A percentile compares a stretch with the other conserved stretches of the same genome.
These are phyloP conservation scores for Aix galericulata DNA, from an alignment of 2,113 vertebrate species.

Conservation along the genomic window DNA sequence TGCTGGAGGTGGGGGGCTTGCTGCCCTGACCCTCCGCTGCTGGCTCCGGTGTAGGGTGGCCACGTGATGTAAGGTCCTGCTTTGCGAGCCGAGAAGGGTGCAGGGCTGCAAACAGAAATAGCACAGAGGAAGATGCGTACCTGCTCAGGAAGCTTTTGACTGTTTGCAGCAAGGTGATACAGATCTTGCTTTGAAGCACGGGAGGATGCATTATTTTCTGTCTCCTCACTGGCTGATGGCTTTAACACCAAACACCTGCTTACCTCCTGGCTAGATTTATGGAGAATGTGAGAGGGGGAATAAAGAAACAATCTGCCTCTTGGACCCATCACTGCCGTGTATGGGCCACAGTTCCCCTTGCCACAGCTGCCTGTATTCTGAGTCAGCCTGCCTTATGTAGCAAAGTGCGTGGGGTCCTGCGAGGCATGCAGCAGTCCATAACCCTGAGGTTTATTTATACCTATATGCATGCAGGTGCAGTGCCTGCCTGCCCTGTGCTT, in stretches of 20 bases:
- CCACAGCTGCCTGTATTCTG: background rate
- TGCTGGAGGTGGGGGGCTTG: rapidly evolving
- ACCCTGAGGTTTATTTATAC: background rate
- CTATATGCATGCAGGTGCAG: background rate
- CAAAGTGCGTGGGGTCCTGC: background rate
- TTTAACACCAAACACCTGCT: background rate
- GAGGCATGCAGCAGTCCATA: rapidly evolving
- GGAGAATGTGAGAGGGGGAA: background rate
- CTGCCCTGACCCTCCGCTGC: background rate
- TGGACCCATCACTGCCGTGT: rapidly evolving
- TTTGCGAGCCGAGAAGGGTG: background rate
- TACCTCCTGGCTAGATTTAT: background rate
- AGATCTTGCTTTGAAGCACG: background rate
- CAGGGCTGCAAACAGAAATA: background rate
- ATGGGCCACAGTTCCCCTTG: rapidly evolving
- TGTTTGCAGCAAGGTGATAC: background rate
- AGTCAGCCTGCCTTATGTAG: background rate
- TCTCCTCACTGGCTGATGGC: background rate
- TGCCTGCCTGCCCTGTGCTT: background rate
- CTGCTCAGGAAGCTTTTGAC: conserved; percentile 14
- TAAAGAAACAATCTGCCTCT: background rate
- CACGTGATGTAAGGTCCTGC: rapidly evolving
- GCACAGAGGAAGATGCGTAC: background rate
- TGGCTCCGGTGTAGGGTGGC: rapidly evolving
- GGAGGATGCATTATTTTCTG: background rate